phyloP scores from a whole-genome alignment of 2,888 invertebrate species.

The Bugulina stolonifera region DNA sequence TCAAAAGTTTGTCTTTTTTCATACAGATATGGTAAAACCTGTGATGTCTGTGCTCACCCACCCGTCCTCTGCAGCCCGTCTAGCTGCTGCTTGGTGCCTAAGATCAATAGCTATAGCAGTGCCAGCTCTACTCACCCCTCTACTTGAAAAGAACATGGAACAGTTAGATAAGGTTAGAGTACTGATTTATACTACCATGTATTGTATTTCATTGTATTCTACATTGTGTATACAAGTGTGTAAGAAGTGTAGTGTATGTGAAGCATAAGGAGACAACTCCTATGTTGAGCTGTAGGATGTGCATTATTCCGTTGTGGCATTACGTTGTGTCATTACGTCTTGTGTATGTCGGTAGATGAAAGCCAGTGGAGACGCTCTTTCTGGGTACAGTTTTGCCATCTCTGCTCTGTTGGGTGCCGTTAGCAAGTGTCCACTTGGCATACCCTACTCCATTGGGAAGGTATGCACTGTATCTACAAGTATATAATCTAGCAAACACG shows the following conservation, averaged over 20 bases:
- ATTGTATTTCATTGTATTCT: too few species aligned
- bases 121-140: conserved; percentile 85
- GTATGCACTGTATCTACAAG: conserved; percentile 53
- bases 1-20: too few species aligned
- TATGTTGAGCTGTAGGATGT: too few species aligned
- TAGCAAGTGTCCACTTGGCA: conserved; percentile 64
- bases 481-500: neutral
- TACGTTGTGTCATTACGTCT: neutral
- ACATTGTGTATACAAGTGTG: too few species aligned
- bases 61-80: conserved; percentile 78
- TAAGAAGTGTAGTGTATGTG: too few species aligned
- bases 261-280: too few species aligned
- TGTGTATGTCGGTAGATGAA: too few species aligned
- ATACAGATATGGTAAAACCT: conserved; percentile 66
- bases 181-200: too few species aligned
- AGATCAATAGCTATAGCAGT: conserved; percentile 86
- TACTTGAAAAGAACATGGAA: conserved; percentile 67
- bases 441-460: conserved; percentile 94
- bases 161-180: conserved; percentile 44
- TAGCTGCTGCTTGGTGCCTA: conserved; percentile 91
- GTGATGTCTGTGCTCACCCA: conserved; percentile 80
- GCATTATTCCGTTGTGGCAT: too few species aligned
- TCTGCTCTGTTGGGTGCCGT: conserved; percentile 84
- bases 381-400: conserved; percentile 82
- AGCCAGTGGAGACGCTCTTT: conserved; percentile 67